Evolutionary conservation across 2,888 invertebrate species (phyloP).

Genomic region (Coelinius sp.): DNA sequence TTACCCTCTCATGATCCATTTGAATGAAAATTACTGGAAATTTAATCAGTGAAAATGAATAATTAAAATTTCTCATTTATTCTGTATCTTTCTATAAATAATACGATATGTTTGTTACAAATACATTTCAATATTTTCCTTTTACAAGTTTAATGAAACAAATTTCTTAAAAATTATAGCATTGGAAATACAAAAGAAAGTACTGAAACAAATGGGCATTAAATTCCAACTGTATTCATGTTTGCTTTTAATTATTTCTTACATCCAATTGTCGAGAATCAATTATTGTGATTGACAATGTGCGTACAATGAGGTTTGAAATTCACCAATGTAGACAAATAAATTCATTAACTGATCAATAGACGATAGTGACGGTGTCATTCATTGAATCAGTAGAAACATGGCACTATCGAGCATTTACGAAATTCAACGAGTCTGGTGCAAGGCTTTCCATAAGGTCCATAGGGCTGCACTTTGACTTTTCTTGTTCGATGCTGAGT

Average conservation of each 20-base stretch:
- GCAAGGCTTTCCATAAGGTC: slow-evolving; percentile 64
- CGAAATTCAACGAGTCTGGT: slow-evolving; percentile 63
- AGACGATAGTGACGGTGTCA: not conserved
- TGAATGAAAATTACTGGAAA: too few species aligned
- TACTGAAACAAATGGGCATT: too few species aligned
- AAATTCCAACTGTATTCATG: too few species aligned
- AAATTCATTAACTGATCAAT: not conserved
- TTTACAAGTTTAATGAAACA: not conserved
- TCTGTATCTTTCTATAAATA: too few species aligned
- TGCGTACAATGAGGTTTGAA: not conserved
- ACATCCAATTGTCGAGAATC: slow-evolving; percentile 16
- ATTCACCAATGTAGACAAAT: not conserved
- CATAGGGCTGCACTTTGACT: slow-evolving; percentile 70
- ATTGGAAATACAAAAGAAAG: too few species aligned
- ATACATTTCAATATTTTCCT: not conserved
- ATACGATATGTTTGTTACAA: too few species aligned
- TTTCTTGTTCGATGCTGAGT: slow-evolving; percentile 81
- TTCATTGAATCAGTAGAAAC: slow-evolving; percentile 30
- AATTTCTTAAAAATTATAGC: too few species aligned
- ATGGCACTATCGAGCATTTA: slow-evolving; percentile 52
- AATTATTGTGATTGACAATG: slow-evolving; percentile 2
- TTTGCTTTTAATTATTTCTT: too few species aligned
- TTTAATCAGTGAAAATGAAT: too few species aligned
- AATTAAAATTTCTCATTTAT: too few species aligned
- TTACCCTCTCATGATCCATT: too few species aligned